phyloP scores from a whole-genome alignment of 2,113 vertebrate species.

The Microcebus ravelobensis region DNA sequence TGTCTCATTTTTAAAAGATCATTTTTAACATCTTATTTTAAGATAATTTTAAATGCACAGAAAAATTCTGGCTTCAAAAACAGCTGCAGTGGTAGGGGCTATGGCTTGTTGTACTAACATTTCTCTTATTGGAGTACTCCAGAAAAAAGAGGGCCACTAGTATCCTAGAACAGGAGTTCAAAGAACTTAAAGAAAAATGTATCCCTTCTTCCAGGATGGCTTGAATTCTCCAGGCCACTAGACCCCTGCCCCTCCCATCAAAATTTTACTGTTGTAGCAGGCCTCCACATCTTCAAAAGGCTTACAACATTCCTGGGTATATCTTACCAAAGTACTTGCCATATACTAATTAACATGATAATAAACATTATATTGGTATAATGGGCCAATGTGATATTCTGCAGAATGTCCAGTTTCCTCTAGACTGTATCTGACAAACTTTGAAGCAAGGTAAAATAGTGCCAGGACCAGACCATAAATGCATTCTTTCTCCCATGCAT shows the following conservation, averaged over 20 bases:
- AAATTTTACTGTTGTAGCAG: not conserved
- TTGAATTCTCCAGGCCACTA: not conserved
- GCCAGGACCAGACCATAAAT: not conserved
- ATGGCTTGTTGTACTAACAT: not conserved
- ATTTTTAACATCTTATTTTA: not conserved
- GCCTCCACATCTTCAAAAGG: not conserved
- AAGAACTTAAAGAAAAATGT: not conserved
- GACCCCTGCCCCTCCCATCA: not conserved
- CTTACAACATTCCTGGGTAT: not conserved
- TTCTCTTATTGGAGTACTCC: not conserved
- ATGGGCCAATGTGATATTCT: not conserved
- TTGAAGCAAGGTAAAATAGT: not conserved
- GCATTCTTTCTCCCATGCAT: not conserved
- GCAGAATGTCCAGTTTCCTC: not conserved
- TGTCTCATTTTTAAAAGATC: not conserved
- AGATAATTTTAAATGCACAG: not conserved
- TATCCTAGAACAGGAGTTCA: not conserved
- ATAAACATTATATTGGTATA: not conserved
- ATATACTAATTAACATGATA: not conserved
- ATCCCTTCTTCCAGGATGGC: not conserved
- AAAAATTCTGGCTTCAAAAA: not conserved
- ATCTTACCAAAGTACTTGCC: not conserved
- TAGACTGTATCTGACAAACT: not conserved
- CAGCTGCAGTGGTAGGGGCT: not conserved
- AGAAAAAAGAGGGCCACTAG: not conserved